phyloP scores from a whole-genome alignment of 2,797 vertebrate species.

The Pagetopsis macropterus region DNA sequence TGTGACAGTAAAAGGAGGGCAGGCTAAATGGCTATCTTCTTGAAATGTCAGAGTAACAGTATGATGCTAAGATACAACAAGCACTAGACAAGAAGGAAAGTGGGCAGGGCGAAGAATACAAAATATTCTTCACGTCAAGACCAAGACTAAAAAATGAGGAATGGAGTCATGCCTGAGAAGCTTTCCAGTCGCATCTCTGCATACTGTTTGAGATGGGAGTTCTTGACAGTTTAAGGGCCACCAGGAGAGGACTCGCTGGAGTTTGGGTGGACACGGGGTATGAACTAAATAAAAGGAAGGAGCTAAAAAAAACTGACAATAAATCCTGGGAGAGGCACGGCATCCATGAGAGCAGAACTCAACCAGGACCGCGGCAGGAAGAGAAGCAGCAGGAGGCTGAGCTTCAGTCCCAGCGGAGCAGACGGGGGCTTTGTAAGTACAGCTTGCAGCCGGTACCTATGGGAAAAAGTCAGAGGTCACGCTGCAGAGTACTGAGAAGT shows the following conservation, averaged over 20 bases:
- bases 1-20: not conserved
- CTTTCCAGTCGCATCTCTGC: not conserved
- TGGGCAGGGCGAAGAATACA: not conserved
- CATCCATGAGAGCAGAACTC: not conserved
- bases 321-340: not conserved
- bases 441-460: not conserved
- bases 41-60: not conserved
- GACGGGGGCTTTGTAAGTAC: not conserved
- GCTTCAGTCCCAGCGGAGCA: not conserved
- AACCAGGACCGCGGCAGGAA: slow-evolving; percentile 9
- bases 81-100: not conserved
- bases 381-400: not conserved
- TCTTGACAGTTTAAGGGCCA: not conserved
- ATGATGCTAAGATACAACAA: not conserved
- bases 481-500: not conserved
- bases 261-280: not conserved
- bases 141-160: not conserved
- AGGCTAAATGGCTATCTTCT: not conserved
- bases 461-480: not conserved
- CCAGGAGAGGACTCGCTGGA: not conserved
- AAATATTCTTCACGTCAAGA: not conserved
- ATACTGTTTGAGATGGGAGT: not conserved
- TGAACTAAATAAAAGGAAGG: not conserved
- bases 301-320: not conserved
- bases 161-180: not conserved